Conservation (phyloP, 2,888 invertebrate genomes). For the Theodoxus fluviatilis region DNA sequence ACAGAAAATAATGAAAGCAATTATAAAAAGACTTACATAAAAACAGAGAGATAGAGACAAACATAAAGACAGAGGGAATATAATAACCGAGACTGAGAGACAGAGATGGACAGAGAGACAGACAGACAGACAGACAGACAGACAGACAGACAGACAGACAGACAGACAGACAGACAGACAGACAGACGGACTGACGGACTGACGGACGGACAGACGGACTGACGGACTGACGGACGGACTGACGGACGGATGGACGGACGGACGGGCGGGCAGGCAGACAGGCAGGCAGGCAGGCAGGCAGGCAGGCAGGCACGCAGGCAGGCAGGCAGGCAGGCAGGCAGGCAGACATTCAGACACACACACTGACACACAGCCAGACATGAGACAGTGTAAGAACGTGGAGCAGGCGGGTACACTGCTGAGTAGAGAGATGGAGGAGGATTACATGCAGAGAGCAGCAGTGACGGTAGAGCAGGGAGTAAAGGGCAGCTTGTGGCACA, state of each 20-base stretch:
- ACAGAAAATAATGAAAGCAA: background rate
- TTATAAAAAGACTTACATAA: too few species aligned
- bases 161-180: background rate
- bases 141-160: slow-evolving; percentile 6
- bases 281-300: background rate
- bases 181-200: background rate
- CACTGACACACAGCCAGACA: background rate
- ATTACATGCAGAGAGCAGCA: too few species aligned
- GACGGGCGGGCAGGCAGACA: background rate
- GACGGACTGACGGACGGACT: background rate
- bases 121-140: background rate
- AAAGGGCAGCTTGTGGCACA: too few species aligned
- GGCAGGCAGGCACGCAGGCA: background rate
- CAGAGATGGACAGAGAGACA: background rate
- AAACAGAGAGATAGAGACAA: slow-evolving; percentile 8
- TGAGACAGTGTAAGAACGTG: background rate
- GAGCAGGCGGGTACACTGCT: background rate
- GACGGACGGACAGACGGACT: background rate
- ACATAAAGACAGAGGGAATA: background rate
- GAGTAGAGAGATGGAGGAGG: background rate
- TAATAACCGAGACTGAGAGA: background rate
- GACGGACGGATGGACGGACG: background rate
- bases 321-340: background rate
- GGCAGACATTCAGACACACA: background rate
- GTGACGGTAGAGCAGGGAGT: too few species aligned